Base-by-base conservation (phyloP, 2,797 vertebrate species). In the Alfaro cultratus region DNA sequence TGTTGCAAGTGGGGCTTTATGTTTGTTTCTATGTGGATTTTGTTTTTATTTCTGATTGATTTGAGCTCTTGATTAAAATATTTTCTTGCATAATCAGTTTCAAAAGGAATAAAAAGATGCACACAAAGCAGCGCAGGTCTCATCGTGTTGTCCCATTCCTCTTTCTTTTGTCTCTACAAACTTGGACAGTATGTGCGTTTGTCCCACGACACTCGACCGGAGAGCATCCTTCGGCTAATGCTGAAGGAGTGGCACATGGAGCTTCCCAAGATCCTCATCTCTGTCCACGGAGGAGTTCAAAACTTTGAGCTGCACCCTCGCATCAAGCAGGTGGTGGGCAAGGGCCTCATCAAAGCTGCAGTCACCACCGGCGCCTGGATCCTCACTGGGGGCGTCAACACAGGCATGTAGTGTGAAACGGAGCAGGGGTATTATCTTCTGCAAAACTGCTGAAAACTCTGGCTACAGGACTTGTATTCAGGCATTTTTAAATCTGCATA, bases 221-320 rank as follows among this genome's bases (percentile, higher is more conserved):
- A 99, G 94, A 96, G 95, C 87, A 94, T 99, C 92, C 95, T 99
- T 79, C 96, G 97, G 85, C 96, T 99, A 87, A 96, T 99, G 96
- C 95, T 99, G 87, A 99, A 98, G 94, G 98, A 99, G 89, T 99
- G 99, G 99, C 97, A 99, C 84, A 99, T 99, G 97, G 99, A 99
- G 93, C 96, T 99, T 88, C 99, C 99, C 21, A 99, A 99, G 93
- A 98, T 99, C 86, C 97, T 99, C 86, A 98, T 99, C 93, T 99
- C 98, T 85, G 98, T 99, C 83, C 98, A 99, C 23, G 99, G 98
- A 73, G 98, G 99, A 82, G 97, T 98, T 94, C 99, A 99, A 92
- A 99, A 99, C 93, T 99, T 99, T 91, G 98, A 99, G 77, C 96
- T 99, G 82, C 99, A 99, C 90, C 98, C 98, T 45, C 97, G 97